A percentile compares a stretch with the other conserved stretches of the same genome.
Evolutionary conservation across 2,797 vertebrate genomes (phyloP).

Genomic region (Thamnophis elegans): DNA sequence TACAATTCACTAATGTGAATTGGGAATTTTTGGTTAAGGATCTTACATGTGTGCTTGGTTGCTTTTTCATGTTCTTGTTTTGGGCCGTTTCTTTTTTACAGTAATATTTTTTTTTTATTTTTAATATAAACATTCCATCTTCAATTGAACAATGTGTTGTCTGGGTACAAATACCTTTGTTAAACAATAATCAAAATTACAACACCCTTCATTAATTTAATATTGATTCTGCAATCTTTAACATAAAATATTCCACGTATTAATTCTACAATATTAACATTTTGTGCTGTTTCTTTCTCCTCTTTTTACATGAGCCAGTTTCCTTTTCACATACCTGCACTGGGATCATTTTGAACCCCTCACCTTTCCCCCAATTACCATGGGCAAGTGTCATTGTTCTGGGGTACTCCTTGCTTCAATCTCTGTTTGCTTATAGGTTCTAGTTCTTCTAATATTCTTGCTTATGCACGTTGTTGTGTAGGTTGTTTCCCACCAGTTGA

Average conservation of each 20-base stretch:
- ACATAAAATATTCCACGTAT: too few relatives aligned
- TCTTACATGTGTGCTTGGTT: fast-evolving
- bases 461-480: neutral
- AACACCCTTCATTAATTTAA: too few relatives aligned
- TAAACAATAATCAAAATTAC: too few relatives aligned
- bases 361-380: neutral
- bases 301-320: neutral
- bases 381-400: neutral
- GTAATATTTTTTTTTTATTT: too few relatives aligned
- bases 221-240: too few relatives aligned
- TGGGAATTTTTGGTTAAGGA: neutral
- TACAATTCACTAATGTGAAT: fast-evolving
- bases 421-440: neutral
- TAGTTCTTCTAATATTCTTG: neutral
- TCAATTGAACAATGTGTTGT: too few relatives aligned
- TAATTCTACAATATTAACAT: too few relatives aligned
- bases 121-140: too few relatives aligned
- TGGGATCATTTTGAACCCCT: neutral
- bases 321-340: neutral
- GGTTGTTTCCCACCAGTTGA: neutral
- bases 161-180: too few relatives aligned
- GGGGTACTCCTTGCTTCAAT: neutral
- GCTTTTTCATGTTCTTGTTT: neutral
- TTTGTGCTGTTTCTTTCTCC: neutral
- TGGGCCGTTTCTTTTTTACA: neutral